phyloP scores from a whole-genome alignment of 2,797 vertebrate species.

The Leuciscus waleckii region DNA sequence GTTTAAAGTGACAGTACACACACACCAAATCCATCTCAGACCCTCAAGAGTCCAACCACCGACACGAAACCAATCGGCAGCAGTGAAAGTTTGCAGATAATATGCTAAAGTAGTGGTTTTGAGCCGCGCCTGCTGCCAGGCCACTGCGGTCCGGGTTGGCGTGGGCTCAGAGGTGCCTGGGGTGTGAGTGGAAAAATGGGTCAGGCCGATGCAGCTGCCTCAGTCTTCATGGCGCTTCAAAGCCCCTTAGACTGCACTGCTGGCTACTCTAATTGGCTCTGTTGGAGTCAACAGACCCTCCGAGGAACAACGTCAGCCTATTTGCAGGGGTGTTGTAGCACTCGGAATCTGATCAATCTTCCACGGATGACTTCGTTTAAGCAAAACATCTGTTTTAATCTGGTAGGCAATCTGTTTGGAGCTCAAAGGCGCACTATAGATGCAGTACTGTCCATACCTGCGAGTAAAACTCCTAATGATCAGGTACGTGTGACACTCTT shows the following conservation, averaged over 20 bases:
- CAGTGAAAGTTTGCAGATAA: slow-evolving; percentile 18
- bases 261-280: slow-evolving; percentile 79
- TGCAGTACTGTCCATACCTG: background rate
- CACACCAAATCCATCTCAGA: background rate
- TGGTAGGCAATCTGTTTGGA: background rate
- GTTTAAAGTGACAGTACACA: slow-evolving; percentile 52
- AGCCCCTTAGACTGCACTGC: slow-evolving; percentile 78
- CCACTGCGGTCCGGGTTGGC: background rate
- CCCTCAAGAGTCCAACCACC: background rate
- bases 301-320: slow-evolving; percentile 76
- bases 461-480: background rate
- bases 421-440: background rate
- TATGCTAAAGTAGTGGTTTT: slow-evolving; percentile 21
- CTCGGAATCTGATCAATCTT: slow-evolving; percentile 5
- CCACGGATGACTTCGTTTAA: background rate
- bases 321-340: slow-evolving; percentile 63
- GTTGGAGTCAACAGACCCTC: slow-evolving; percentile 79
- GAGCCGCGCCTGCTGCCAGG: slow-evolving; percentile 14
- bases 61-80: background rate
- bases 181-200: slow-evolving; percentile 43
- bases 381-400: slow-evolving; percentile 24
- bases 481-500: slow-evolving; percentile 33
- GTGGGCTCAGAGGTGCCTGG: slow-evolving; percentile 30
- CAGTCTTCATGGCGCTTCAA: slow-evolving; percentile 67
- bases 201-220: slow-evolving; percentile 40